These are phyloP conservation scores for Limanda limanda DNA, from an alignment of 2,113 vertebrate genomes.

Conservation along the genomic window DNA sequence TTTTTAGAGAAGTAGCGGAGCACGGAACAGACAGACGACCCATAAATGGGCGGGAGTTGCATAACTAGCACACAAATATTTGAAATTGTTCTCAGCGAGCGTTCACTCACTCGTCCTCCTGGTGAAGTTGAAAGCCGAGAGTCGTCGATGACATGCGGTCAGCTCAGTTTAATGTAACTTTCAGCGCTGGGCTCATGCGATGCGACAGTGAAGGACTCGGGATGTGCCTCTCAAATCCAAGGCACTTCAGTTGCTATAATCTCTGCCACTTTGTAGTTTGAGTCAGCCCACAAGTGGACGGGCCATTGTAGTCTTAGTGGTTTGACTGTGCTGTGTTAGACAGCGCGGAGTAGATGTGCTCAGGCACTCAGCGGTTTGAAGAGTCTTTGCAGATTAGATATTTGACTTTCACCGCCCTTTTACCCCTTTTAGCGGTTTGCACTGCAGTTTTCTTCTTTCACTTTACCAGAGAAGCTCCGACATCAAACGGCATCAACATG, in stretches of 20 bases:
- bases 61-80: conserved; percentile 44
- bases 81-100: conserved; percentile 55
- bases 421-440: conserved; percentile 70
- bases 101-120: conserved; percentile 11
- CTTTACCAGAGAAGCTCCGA: conserved; percentile 54
- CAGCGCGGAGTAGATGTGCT: conserved; percentile 53
- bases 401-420: conserved; percentile 64
- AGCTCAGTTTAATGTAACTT: conserved; percentile 24
- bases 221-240: conserved; percentile 32
- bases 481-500: conserved; percentile 77
- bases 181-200: conserved; percentile 16
- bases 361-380: conserved; percentile 58
- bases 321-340: conserved; percentile 52
- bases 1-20: conserved; percentile 47
- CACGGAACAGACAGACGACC: conserved; percentile 27
- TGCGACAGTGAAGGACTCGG: conserved; percentile 38
- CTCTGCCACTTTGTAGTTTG: conserved; percentile 56
- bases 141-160: conserved; percentile 6
- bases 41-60: conserved; percentile 33
- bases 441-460: conserved; percentile 37
- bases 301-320: conserved; percentile 49
- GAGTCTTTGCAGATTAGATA: conserved; percentile 61
- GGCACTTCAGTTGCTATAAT: conserved; percentile 38
- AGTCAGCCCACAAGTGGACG: conserved; percentile 49
- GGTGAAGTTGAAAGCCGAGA: conserved; percentile 15